Evolutionary conservation across 64 coral and sea anemone species (phyloP).

Genomic region (Platygyra sinensis): DNA sequence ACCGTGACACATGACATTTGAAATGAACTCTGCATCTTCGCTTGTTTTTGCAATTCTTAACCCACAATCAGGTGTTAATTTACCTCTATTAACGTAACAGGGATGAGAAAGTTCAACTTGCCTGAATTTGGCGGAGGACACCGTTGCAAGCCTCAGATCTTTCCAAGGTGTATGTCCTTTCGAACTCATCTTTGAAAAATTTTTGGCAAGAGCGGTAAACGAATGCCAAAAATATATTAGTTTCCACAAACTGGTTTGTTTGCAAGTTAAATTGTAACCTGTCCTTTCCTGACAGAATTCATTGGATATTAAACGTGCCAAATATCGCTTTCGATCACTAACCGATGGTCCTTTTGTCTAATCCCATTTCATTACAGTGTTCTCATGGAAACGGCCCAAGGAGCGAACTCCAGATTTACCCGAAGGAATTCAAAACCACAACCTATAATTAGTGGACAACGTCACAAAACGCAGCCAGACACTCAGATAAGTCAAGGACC

Average conservation of each 20-base stretch:
- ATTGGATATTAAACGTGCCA: slow-evolving; percentile 1
- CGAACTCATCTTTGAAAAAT: not conserved
- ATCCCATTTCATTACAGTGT: not conserved
- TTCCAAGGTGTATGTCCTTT: slow-evolving; percentile 54
- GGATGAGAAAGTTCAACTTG: slow-evolving; percentile 10
- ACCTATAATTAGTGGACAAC: slow-evolving; percentile 6
- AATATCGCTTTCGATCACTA: not conserved
- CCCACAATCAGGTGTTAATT: not conserved
- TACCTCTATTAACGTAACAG: too few species aligned
- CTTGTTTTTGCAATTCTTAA: too few species aligned
- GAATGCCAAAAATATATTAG: not conserved
- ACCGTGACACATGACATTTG: too few species aligned
- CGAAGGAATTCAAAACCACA: not conserved
- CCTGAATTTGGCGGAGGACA: slow-evolving; percentile 80
- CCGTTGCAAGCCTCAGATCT: slow-evolving; percentile 58
- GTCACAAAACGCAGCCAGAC: slow-evolving; percentile 30
- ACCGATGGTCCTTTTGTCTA: not conserved
- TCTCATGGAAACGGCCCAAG: slow-evolving; percentile 23
- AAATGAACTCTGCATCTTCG: too few species aligned
- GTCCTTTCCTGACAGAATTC: not conserved
- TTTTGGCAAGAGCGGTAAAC: not conserved
- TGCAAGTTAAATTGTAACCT: slow-evolving; percentile 8
- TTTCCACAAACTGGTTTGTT: not conserved
- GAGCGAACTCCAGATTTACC: not conserved
- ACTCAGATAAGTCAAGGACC: not conserved